phyloP scores from a whole-genome alignment of 2,888 invertebrate genomes.

The Acleris sparsana region DNA sequence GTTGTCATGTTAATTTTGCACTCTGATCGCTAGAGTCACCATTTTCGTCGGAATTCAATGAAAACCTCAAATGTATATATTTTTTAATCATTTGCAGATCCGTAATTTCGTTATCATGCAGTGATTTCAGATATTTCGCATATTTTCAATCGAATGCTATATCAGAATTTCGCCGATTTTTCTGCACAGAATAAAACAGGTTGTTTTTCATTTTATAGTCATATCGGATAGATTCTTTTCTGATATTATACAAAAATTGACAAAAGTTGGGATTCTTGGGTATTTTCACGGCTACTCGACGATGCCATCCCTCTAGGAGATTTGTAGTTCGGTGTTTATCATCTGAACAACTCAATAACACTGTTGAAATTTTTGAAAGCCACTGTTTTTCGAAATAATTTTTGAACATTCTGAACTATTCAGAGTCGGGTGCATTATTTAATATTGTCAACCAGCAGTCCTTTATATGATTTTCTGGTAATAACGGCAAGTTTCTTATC shows the following conservation, averaged over 20 bases:
- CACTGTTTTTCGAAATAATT: conserved; percentile 4
- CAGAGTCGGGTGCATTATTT: not conserved
- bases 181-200: conserved; percentile 1
- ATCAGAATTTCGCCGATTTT: conserved; percentile 10
- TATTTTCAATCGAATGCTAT: conserved; percentile 1
- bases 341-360: conserved; percentile 2
- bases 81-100: conserved; percentile 3
- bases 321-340: conserved; percentile 6
- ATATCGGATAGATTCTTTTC: not conserved
- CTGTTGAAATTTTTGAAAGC: not conserved
- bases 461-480: not conserved
- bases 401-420: conserved; percentile 3
- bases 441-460: conserved; percentile 5
- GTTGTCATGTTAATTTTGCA: too few species aligned
- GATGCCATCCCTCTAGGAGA: conserved; percentile 4
- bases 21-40: too few species aligned
- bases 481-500: conserved; percentile 3
- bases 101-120: conserved; percentile 2
- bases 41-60: too few species aligned
- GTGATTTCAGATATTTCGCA: too few species aligned
- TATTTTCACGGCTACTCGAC: conserved; percentile 3
- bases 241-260: not conserved
- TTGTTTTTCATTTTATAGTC: conserved; percentile 1
- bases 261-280: conserved; percentile 1
- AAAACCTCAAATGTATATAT: not conserved